phyloP scores from a whole-genome alignment of 1,140 invertebrate genomes.

The Centruroides sculpturatus region DNA sequence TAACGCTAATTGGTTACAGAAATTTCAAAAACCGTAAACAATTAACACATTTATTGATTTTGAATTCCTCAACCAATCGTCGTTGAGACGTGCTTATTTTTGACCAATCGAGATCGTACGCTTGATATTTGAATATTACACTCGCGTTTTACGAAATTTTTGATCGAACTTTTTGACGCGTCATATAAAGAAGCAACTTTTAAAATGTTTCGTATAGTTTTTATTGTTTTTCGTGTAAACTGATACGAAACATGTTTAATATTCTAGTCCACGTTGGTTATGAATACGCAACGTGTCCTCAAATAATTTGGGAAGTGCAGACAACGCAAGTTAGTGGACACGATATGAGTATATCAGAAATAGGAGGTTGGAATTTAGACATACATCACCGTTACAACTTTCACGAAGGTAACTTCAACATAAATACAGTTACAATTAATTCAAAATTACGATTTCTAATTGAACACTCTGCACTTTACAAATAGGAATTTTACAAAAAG shows the following conservation, averaged over 20 bases:
- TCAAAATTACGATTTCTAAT: neutral
- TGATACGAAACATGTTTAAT: neutral
- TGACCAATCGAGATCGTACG: too few species aligned
- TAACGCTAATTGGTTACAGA: too few species aligned
- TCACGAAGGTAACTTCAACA: constrained; percentile 48
- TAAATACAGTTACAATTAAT: neutral
- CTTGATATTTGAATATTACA: too few species aligned
- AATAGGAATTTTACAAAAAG: constrained; percentile 70
- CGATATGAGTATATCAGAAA: constrained; percentile 89
- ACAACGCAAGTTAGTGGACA: constrained; percentile 88
- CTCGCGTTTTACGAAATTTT: too few species aligned
- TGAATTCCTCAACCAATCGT: too few species aligned
- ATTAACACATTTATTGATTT: too few species aligned
- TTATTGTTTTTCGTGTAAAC: neutral
- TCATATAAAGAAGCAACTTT: too few species aligned
- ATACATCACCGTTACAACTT: constrained; percentile 98
- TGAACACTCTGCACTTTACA: neutral
- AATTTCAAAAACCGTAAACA: too few species aligned
- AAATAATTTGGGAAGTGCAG: constrained; percentile 82
- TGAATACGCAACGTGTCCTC: constrained; percentile 70
- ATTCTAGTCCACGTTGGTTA: constrained; percentile 61
- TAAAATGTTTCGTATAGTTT: too few species aligned
- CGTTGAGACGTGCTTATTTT: too few species aligned
- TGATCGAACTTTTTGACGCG: too few species aligned
- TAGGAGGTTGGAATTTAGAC: constrained; percentile 93